phyloP scores from a whole-genome alignment of 2,113 vertebrate genomes.

The Scortum barcoo region DNA sequence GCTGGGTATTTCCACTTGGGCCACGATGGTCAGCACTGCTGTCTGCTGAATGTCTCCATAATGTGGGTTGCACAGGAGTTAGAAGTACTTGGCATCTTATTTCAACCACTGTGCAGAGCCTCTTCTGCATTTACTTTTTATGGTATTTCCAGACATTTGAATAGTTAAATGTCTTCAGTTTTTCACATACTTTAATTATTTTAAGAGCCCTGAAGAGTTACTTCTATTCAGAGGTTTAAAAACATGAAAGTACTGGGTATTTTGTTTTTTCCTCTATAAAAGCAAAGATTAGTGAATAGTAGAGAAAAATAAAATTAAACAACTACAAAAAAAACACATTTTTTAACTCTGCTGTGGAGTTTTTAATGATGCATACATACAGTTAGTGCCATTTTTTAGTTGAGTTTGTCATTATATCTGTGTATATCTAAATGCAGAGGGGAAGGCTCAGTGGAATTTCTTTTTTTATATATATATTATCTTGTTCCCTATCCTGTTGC shows the following conservation, averaged over 20 bases:
- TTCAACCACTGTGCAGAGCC: background rate
- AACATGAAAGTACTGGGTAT: background rate
- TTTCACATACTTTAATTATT: background rate
- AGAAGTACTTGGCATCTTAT: background rate
- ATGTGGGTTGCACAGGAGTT: background rate
- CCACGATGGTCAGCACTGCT: background rate
- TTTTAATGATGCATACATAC: background rate
- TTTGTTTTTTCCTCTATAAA: background rate
- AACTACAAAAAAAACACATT: background rate
- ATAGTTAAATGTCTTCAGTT: too few species aligned
- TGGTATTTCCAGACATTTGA: too few species aligned
- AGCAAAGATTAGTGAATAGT: background rate
- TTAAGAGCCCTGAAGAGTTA: background rate
- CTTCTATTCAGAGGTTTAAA: too few species aligned
- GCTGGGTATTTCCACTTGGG: slow-evolving; percentile 50
- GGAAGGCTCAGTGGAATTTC: background rate
- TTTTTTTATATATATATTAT: too few species aligned
- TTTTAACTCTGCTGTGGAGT: background rate
- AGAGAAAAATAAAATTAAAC: background rate
- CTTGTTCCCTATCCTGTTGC: background rate
- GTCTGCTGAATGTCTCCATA: background rate
- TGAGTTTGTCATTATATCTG: background rate
- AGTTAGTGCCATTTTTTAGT: background rate
- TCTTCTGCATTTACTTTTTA: background rate
- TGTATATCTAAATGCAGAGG: background rate